Evolutionary conservation across 2,797 vertebrate genomes (phyloP).

Genomic region (Crax fasciolata): DNA sequence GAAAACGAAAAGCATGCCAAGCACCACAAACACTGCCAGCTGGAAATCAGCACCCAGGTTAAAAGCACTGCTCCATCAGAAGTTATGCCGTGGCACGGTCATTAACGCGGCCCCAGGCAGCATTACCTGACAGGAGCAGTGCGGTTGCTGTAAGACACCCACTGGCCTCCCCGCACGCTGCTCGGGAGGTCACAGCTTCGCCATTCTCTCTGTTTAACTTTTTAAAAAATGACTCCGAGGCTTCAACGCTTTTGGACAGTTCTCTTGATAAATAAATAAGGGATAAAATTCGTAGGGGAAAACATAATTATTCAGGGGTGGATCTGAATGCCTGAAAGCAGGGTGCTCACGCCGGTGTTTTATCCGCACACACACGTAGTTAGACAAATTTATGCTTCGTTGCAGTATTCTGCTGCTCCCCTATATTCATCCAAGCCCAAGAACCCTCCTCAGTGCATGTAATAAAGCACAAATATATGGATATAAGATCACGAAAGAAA

Average conservation of each 20-base stretch:
- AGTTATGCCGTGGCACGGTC: not conserved
- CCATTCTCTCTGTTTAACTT: not conserved
- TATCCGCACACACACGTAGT: not conserved
- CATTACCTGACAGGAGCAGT: rapidly evolving
- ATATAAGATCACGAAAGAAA: not conserved
- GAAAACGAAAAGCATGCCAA: not conserved
- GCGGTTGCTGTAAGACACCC: not conserved
- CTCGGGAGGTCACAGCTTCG: not conserved
- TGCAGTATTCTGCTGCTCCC: not conserved
- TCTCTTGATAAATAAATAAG: constrained; percentile 41
- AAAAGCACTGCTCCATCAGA: not conserved
- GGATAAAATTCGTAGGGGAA: constrained; percentile 18
- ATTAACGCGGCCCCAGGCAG: not conserved
- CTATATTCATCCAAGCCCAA: not conserved
- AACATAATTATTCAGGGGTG: constrained; percentile 42
- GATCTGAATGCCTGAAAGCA: not conserved
- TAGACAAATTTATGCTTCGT: constrained; percentile 57
- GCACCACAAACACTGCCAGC: not conserved
- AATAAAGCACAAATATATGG: constrained; percentile 40
- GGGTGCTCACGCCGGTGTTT: not conserved
- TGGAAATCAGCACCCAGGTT: not conserved
- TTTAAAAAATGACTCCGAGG: not conserved
- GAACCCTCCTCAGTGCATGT: not conserved
- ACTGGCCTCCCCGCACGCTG: not conserved
- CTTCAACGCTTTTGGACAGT: not conserved